Evolutionary conservation across 2,113 vertebrate genomes (phyloP).

Genomic region (Sinocyclocheilus anophthalmus): DNA sequence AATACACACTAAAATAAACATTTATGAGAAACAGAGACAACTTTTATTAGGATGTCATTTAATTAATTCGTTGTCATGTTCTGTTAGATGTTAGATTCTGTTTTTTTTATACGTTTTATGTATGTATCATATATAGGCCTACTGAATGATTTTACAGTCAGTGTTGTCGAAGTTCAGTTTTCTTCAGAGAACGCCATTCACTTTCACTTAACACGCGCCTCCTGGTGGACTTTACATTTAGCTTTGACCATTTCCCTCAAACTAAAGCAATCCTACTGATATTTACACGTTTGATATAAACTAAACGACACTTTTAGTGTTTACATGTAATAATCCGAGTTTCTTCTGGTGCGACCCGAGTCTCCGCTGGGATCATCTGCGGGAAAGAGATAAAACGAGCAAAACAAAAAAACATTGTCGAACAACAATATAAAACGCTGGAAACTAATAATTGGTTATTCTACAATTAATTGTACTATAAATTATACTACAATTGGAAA

Average conservation of each 20-base stretch:
- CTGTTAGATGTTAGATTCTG: not conserved
- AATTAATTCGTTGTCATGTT: not conserved
- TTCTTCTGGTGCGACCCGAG: no score
- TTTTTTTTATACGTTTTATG: not conserved
- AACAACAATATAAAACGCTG: no score
- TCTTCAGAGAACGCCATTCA: not conserved
- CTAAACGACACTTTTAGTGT: no score
- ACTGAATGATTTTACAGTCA: not conserved
- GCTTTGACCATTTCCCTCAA: not conserved
- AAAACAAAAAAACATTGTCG: no score
- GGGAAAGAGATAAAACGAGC: no score
- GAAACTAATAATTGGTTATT: no score
- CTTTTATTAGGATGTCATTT: not conserved
- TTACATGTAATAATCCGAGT: no score
- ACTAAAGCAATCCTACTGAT: not conserved
- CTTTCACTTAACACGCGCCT: slow-evolving; percentile 26
- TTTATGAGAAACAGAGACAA: not conserved
- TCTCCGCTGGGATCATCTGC: no score
- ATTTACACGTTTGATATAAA: no score
- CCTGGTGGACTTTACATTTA: not conserved
- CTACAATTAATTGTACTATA: no score
- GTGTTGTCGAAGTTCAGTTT: not conserved
- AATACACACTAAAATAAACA: not conserved
- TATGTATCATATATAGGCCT: not conserved
- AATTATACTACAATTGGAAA: no score